phyloP scores from a whole-genome alignment of 2,113 vertebrate genomes.

The Herpetotheres cachinnans region DNA sequence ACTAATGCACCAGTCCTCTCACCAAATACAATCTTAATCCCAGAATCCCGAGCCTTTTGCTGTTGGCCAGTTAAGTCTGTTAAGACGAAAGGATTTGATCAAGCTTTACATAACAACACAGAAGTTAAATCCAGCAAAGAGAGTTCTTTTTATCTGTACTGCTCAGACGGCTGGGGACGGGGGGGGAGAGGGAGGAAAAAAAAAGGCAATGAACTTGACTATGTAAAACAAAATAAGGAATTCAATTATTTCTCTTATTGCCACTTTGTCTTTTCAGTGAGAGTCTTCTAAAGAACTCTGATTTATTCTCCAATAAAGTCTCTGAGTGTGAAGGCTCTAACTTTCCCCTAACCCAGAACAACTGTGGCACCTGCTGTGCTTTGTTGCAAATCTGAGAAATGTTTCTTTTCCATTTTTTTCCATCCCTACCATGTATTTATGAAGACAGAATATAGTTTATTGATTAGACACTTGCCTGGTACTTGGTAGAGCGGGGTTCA shows the following conservation, averaged over 20 bases:
- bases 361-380: background rate
- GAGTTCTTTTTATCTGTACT: constrained; percentile 78
- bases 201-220: constrained; percentile 72
- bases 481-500: background rate
- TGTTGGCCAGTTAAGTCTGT: constrained; percentile 79
- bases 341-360: background rate
- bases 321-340: background rate
- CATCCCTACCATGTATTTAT: background rate
- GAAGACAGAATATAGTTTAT: background rate
- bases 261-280: constrained; percentile 22
- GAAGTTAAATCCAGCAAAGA: constrained; percentile 76
- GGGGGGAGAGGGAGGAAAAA: background rate
- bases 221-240: constrained; percentile 70
- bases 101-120: constrained; percentile 78
- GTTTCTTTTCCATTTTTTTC: background rate
- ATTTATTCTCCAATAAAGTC: background rate
- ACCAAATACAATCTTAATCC: constrained; percentile 79
- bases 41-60: constrained; percentile 68
- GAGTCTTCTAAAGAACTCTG: background rate
- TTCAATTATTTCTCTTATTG: constrained; percentile 58
- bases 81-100: constrained; percentile 78
- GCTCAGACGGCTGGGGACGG: constrained; percentile 69
- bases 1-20: constrained; percentile 66
- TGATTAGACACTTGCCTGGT: background rate
- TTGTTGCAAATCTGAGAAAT: background rate